Percentiles rank a stretch among this genome's conserved stretches.
Evolutionary conservation across 2,888 invertebrate species (phyloP).

Genomic region (Sminthurinus aureus): DNA sequence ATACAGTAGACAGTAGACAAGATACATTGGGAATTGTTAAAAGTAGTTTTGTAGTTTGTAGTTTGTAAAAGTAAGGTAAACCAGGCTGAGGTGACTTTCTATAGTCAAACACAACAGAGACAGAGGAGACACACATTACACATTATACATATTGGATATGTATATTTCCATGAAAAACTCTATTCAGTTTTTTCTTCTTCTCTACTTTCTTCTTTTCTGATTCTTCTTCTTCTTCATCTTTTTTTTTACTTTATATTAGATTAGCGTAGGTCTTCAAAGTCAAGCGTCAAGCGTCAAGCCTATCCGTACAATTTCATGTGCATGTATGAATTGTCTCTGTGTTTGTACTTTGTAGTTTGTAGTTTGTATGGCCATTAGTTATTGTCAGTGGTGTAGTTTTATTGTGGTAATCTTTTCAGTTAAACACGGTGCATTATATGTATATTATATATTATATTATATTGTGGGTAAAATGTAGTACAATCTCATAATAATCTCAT

Average conservation of each 20-base stretch:
- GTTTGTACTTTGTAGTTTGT: too few relatives aligned
- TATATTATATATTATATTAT: too few relatives aligned
- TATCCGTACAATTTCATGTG: background rate
- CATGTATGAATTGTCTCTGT: background rate
- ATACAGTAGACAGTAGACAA: too few relatives aligned
- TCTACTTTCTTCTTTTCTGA: background rate
- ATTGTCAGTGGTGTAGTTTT: background rate
- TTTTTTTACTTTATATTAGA: background rate
- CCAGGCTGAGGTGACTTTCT: constrained; percentile 11
- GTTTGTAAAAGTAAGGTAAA: constrained; percentile 21
- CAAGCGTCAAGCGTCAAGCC: background rate
- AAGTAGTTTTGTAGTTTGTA: background rate
- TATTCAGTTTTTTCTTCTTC: constrained; percentile 8
- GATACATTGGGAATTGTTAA: too few relatives aligned
- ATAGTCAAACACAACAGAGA: background rate
- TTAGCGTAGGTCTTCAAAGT: background rate
- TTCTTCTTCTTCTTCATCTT: background rate
- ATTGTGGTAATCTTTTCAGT: background rate
- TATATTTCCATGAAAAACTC: constrained; percentile 10
- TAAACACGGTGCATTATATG: background rate
- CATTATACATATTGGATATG: too few relatives aligned
- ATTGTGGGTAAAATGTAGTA: too few relatives aligned
- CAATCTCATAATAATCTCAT: background rate
- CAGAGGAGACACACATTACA: constrained; percentile 12
- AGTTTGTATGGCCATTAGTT: background rate